These are phyloP conservation scores for Neolamprologus caudopunctatus DNA, from an alignment of 2,113 vertebrate species.

Conservation along the genomic window DNA sequence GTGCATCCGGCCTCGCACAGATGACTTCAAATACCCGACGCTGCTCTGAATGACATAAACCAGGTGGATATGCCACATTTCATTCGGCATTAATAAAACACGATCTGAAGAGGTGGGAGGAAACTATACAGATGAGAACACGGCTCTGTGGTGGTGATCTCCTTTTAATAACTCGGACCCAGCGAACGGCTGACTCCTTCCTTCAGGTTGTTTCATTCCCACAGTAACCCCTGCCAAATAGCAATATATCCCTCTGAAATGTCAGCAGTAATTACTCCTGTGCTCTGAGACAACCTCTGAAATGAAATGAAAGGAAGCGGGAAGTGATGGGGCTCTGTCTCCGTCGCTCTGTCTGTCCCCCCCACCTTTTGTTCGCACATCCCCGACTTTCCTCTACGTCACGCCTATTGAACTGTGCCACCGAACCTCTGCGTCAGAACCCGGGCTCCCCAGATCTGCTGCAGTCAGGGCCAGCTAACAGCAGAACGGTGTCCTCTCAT, in stretches of 20 bases:
- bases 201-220: constrained; percentile 26
- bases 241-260: constrained; percentile 53
- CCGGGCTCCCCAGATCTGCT: neutral
- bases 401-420: neutral
- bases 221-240: constrained; percentile 31
- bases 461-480: neutral
- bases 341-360: neutral
- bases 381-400: neutral
- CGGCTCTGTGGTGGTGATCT: neutral
- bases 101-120: neutral
- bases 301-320: constrained; percentile 38
- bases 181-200: neutral
- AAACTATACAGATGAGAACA: neutral
- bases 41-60: neutral
- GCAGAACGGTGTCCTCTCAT: neutral
- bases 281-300: constrained; percentile 27
- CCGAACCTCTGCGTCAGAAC: neutral
- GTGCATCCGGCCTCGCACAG: neutral
- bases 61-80: neutral
- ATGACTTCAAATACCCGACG: neutral
- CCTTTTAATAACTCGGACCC: constrained; percentile 23
- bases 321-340: neutral
- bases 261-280: constrained; percentile 53
- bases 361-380: neutral
- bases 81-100: neutral